A percentile compares a stretch with the other conserved stretches of the same genome.
These are phyloP conservation scores for Crocuta crocuta DNA, from an alignment of 2,113 vertebrate genomes.

Conservation along the genomic window DNA sequence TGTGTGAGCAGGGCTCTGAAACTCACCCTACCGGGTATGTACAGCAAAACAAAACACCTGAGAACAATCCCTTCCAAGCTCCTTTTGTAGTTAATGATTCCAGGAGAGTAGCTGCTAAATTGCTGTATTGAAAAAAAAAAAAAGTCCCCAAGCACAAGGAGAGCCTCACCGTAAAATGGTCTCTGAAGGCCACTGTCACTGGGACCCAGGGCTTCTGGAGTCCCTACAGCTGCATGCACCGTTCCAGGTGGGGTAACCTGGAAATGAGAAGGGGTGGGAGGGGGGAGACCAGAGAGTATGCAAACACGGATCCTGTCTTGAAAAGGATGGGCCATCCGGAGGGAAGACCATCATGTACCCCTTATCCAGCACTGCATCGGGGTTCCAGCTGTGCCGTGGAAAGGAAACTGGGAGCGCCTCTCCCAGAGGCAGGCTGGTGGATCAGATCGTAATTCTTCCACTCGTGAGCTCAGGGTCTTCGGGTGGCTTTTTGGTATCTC, in stretches of 20 bases:
- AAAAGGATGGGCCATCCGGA: neutral
- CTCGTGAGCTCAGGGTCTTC: neutral
- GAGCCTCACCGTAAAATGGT: neutral
- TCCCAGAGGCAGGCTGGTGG: too few relatives aligned
- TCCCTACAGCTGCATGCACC: neutral
- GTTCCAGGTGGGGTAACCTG: neutral
- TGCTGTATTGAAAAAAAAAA: neutral
- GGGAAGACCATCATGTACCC: neutral
- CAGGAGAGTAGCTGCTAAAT: neutral
- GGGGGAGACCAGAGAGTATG: too few relatives aligned
- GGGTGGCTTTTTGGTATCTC: neutral
- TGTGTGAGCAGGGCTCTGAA: neutral
- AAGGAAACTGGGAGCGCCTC: neutral
- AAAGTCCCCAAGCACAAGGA: neutral
- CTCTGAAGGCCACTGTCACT: neutral
- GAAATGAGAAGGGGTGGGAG: too few relatives aligned
- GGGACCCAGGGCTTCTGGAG: neutral
- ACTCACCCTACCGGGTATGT: neutral
- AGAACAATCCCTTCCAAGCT: neutral
- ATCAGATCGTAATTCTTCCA: neutral
- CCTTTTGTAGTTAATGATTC: slow-evolving; percentile 51
- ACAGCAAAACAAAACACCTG: neutral
- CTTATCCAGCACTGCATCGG: neutral
- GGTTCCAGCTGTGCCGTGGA: accelerated
- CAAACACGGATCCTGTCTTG: too few relatives aligned